These are phyloP conservation scores for Ibidorhyncha struthersii DNA, from an alignment of 2,113 vertebrate genomes.

Conservation along the genomic window DNA sequence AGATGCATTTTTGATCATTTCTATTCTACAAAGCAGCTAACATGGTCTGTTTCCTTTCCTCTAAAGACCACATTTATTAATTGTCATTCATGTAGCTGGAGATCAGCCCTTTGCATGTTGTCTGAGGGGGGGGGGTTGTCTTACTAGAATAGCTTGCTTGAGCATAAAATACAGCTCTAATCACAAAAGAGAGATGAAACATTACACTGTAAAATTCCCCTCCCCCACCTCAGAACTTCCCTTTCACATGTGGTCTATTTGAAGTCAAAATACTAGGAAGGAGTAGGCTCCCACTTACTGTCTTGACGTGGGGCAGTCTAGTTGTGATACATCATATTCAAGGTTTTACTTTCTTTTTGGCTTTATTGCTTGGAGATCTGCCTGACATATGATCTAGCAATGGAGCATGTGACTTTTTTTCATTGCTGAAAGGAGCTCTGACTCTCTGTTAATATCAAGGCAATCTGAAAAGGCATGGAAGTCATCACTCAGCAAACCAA, in stretches of 20 bases:
- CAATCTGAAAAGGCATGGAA: constrained; percentile 8
- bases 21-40: not conserved
- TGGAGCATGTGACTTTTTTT: not conserved
- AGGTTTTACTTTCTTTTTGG: constrained; percentile 16
- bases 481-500: not conserved
- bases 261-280: constrained; percentile 48
- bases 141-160: constrained; percentile 54
- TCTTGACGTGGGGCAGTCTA: not conserved
- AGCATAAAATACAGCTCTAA: constrained; percentile 30
- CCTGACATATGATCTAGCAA: not conserved
- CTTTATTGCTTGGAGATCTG: not conserved
- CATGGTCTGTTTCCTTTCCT: not conserved
- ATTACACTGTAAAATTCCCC: not conserved
- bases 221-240: constrained; percentile 17
- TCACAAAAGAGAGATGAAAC: constrained; percentile 49
- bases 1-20: not conserved
- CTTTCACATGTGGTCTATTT: constrained; percentile 53
- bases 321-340: not conserved
- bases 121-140: constrained; percentile 16
- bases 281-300: not conserved
- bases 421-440: not conserved
- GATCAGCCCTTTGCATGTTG: constrained; percentile 38
- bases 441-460: not conserved
- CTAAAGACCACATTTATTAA: not conserved
- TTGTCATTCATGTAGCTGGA: constrained; percentile 15